Conservation (phyloP, 2,113 vertebrate species). For the Rafetus swinhoei region DNA sequence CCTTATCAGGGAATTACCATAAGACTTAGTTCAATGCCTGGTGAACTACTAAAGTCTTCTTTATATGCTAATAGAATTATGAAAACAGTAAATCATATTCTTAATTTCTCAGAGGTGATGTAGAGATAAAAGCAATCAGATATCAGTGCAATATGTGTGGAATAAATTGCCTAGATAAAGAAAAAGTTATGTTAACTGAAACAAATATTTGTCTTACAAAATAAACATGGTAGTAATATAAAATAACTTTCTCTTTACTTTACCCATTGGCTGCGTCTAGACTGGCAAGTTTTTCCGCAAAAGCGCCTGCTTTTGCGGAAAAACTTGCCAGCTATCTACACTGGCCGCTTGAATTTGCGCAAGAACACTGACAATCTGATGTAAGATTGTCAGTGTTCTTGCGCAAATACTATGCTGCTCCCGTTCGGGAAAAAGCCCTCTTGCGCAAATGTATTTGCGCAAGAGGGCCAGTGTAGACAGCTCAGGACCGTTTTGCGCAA, state of each 20-base stretch:
- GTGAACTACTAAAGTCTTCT: neutral
- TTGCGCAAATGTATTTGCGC: no score
- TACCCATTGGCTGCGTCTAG: no score
- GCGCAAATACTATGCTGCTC: no score
- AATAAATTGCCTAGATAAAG: neutral
- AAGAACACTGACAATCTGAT: no score
- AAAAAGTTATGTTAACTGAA: neutral
- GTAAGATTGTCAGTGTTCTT: no score
- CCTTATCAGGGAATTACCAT: neutral
- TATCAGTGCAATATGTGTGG: neutral
- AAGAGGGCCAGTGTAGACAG: no score
- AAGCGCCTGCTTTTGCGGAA: no score
- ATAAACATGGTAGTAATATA: neutral
- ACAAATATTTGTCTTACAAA: neutral
- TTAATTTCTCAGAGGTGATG: neutral
- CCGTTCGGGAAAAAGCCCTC: no score
- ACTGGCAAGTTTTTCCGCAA: no score
- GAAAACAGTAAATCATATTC: neutral
- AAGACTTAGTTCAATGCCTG: neutral
- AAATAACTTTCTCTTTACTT: neutral
- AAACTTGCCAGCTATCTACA: no score
- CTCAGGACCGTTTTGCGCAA: no score
- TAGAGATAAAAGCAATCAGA: neutral
- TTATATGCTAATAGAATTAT: neutral
- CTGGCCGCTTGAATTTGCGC: no score